Conservation (phyloP, 2,113 vertebrate species). For the Eira barbara region DNA sequence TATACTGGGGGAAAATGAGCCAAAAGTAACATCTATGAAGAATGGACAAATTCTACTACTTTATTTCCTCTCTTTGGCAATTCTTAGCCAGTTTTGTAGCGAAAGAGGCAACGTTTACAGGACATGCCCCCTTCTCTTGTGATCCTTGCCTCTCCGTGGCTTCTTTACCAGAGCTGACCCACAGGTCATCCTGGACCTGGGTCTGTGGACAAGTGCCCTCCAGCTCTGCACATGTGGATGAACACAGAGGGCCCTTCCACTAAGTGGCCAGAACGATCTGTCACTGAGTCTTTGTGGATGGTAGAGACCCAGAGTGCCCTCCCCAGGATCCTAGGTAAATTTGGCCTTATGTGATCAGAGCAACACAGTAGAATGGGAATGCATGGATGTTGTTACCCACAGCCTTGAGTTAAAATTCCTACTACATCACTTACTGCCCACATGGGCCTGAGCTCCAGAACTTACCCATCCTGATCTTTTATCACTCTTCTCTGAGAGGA, state of each 20-base stretch:
- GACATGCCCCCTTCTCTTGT: background rate
- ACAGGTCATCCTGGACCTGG: too few species aligned
- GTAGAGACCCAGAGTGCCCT: background rate
- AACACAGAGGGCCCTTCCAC: background rate
- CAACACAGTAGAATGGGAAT: rapidly evolving
- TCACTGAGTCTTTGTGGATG: background rate
- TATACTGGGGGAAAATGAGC: too few species aligned
- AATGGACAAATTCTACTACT: background rate
- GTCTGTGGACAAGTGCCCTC: background rate
- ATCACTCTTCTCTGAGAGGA: background rate
- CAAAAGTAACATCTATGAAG: background rate
- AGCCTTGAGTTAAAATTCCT: background rate
- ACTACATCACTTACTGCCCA: background rate
- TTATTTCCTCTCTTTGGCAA: background rate
- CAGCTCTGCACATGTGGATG: background rate
- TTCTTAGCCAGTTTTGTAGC: background rate
- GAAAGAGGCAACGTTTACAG: background rate
- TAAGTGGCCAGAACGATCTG: background rate
- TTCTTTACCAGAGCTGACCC: background rate
- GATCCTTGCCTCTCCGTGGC: background rate
- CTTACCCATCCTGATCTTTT: too few species aligned
- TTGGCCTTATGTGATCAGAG: background rate
- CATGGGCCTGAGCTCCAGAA: background rate
- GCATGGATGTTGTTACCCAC: background rate
- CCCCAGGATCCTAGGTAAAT: background rate